Base-by-base conservation (phyloP, 37 sponge, comb jelly and placozoan species). In the Bolinopsis microptera region DNA sequence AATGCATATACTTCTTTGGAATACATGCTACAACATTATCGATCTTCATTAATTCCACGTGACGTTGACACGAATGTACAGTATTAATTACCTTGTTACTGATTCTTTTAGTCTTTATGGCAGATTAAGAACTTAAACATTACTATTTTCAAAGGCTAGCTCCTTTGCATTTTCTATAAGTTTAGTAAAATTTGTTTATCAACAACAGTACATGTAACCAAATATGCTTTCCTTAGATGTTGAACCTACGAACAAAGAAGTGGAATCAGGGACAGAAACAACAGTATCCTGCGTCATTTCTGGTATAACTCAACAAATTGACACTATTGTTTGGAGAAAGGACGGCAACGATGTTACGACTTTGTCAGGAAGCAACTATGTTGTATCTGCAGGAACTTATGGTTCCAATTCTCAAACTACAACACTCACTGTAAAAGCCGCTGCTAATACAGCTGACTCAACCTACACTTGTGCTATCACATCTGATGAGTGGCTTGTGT, bases 271-370 rank as follows among this genome's bases (percentile, higher is more conserved):
- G 0, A 27, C 27, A 1, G 35, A 27, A 2, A 34, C 32, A 21
- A 77, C 21, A 21, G 21, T 77, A 22, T 32, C 80, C 80, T 77
- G 80, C 36, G 1, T 32, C 37, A 18, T 77, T 16, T 21, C 9
- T 28, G 80, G 80, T 22, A 35, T 77, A 28, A 32, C 80, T 16
- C 34, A 77, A 36, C 80, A 77, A 32, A 34, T 77, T 77, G 80
- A 77, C 36, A 18, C 1, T 32, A 18, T 77, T 16, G 32, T 16
- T 31, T 77, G 80, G 80, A 33, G 0, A 35, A 28, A 32, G 80
- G 37, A 77, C 21, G 80, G 80, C 2, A 77, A 2, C 37, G 22
- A 32, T 32, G 35, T 77, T 16, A 16, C 36, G 0, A 32, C 33
- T 32, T 32, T 77, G 21, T 35, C 80, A 28, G 21, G 5, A 27